phyloP scores from a whole-genome alignment of 2,113 vertebrate species.

The Microcebus lehilahytsara region DNA sequence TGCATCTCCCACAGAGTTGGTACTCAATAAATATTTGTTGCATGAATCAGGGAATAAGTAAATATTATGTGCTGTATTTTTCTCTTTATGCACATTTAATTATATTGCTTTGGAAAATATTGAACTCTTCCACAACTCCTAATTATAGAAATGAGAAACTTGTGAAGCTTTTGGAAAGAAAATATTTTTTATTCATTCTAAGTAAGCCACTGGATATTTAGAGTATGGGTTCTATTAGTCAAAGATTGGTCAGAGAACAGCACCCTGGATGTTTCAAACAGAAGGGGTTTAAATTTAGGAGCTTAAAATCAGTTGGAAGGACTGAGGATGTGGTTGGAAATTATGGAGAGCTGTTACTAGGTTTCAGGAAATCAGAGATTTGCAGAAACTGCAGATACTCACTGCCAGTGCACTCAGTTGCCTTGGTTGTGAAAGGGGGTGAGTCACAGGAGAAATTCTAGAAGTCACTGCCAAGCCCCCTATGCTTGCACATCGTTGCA shows the following conservation, averaged over 20 bases:
- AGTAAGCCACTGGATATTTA: background rate
- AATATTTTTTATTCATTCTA: slow-evolving; percentile 5
- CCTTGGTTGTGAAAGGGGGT: background rate
- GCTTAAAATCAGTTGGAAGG: background rate
- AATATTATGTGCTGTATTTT: slow-evolving; percentile 30
- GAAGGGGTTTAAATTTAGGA: background rate
- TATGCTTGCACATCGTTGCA: background rate
- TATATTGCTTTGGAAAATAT: background rate
- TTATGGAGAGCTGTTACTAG: background rate
- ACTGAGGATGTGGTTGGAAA: background rate
- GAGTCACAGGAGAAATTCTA: background rate
- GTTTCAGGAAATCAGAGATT: background rate
- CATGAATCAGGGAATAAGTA: background rate
- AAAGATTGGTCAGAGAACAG: background rate
- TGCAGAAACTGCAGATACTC: background rate
- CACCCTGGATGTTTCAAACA: background rate
- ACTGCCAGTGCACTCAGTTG: background rate
- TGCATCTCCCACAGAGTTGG: background rate
- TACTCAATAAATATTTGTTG: slow-evolving; percentile 25
- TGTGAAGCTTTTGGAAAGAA: background rate
- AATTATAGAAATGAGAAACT: background rate
- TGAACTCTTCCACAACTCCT: background rate
- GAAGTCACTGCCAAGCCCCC: background rate
- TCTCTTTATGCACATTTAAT: background rate
- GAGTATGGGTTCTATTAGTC: background rate